Evolutionary conservation across 2,888 invertebrate genomes (phyloP).

Genomic region (Girardia tigrina): DNA sequence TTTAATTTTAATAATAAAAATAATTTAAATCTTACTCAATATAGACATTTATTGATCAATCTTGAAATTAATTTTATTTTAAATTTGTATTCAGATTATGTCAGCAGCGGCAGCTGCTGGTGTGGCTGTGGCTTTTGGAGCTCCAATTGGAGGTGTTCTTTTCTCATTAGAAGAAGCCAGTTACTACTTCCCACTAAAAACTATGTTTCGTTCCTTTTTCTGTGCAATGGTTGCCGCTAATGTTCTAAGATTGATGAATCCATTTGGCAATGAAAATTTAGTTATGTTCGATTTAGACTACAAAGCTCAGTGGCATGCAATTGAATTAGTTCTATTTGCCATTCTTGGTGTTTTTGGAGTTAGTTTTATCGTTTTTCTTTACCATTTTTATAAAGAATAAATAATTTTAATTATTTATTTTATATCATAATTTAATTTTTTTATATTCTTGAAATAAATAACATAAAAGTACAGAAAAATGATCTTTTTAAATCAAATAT

Average conservation of each 20-base stretch:
- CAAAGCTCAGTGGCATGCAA: conserved; percentile 86
- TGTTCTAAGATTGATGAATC: conserved; percentile 84
- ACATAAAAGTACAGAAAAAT: too few species aligned
- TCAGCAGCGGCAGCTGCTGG: conserved; percentile 97
- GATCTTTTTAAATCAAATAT: too few species aligned
- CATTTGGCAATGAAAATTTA: conserved; percentile 94
- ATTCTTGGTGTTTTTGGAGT: conserved; percentile 92
- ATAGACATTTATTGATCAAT: too few species aligned
- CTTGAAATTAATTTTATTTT: too few species aligned
- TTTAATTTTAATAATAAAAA: too few species aligned
- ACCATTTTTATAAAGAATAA: too few species aligned
- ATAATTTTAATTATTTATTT: too few species aligned
- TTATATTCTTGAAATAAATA: too few species aligned
- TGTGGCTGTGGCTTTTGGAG: conserved; percentile 94
- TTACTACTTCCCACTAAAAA: conserved; percentile 96
- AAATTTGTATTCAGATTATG: conserved; percentile 61
- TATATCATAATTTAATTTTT: too few species aligned
- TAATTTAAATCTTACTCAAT: too few species aligned
- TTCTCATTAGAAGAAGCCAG: conserved; percentile 96
- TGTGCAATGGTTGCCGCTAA: conserved; percentile 95
- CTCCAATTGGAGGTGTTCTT: conserved; percentile 90
- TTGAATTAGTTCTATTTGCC: conserved; percentile 89
- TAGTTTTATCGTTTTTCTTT: too few species aligned
- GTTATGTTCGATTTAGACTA: conserved; percentile 95
- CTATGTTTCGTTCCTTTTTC: conserved; percentile 95